Conservation (phyloP, 2,113 vertebrate genomes). For the Chamaetylas fuelleborni region DNA sequence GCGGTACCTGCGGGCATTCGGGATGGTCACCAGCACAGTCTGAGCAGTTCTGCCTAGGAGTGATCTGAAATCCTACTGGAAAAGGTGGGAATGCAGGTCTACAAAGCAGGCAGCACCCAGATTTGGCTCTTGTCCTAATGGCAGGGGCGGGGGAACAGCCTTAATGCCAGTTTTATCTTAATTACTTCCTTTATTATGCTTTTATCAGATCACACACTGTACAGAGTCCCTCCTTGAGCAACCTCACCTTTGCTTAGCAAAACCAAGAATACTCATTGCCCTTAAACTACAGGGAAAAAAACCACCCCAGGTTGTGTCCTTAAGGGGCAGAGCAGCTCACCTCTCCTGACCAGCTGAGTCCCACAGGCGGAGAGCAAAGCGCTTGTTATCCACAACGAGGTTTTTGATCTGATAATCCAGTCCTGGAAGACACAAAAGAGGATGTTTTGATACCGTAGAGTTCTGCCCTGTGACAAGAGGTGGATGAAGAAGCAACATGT, state of each 20-base stretch:
- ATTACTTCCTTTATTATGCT: background rate
- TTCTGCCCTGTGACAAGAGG: background rate
- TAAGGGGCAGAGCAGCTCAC: conserved; percentile 52
- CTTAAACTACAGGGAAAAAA: background rate
- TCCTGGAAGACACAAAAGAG: conserved; percentile 73
- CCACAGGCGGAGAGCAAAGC: conserved; percentile 85
- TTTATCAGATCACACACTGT: background rate
- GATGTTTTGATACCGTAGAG: background rate
- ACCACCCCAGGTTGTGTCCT: background rate
- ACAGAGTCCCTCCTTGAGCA: background rate
- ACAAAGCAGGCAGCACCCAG: background rate
- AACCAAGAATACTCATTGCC: background rate
- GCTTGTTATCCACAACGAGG: conserved; percentile 78
- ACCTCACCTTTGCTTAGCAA: background rate
- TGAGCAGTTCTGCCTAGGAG: background rate
- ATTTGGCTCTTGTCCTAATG: background rate
- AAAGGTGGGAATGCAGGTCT: background rate
- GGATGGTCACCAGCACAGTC: fast-evolving
- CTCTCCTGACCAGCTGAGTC: conserved; percentile 96
- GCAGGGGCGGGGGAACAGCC: background rate
- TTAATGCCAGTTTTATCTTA: background rate
- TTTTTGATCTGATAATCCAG: conserved; percentile 84
- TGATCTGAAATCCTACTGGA: background rate
- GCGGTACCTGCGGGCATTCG: conserved; percentile 78
- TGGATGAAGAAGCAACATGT: background rate